Evolutionary conservation across 2,797 vertebrate genomes (phyloP), one percentile per base, ranked within the genome.

Genomic region (Phalloptychus januarius): DNA sequence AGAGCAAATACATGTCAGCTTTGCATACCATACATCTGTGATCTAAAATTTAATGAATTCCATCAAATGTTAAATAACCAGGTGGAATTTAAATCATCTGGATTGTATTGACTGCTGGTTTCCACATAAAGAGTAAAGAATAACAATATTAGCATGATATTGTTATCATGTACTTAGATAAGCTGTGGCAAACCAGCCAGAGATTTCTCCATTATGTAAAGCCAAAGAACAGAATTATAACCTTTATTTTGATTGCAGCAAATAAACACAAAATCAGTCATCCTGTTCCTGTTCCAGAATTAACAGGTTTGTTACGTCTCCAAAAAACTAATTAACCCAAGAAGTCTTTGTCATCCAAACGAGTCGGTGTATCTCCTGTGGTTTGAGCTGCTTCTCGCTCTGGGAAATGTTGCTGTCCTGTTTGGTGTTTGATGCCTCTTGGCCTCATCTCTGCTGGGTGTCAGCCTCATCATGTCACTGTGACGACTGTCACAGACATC

Each of bases 361-460:
- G 4, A 58, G 16, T 58, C 40, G 0, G 28, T 7, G 31, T 61
- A 33, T 61, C 25, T 45, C 38, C 10, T 28, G 52, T 31, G 73
- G n/a, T 58, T 18, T 44, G 52, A 28, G 72, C 11, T 5, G 50
- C 6, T 56, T 74, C 52, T 74, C 25, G 12, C 28, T 75, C 40
- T 33, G 28, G 40, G n/a, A 16, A 61, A 38, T 58, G 7, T 12
- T 28, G 72, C 52, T 74, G 52, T 42, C 56, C 72, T 58, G 52
- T 75, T 74, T 74, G 73, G 18, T 61, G 73, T 74, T 63, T 75
- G 56, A 61, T 75, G 73, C 73, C 44, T 61, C 40, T 28, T 44
- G 72, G 54, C 56, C 40, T 75, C 73, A 61, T 75, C 73, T 61
- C 73, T 45, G 54, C 73, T 75, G 73, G 63, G 73, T 75, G 56